phyloP scores from a whole-genome alignment of 2,113 vertebrate species.

The Seriola quinqueradiata region DNA sequence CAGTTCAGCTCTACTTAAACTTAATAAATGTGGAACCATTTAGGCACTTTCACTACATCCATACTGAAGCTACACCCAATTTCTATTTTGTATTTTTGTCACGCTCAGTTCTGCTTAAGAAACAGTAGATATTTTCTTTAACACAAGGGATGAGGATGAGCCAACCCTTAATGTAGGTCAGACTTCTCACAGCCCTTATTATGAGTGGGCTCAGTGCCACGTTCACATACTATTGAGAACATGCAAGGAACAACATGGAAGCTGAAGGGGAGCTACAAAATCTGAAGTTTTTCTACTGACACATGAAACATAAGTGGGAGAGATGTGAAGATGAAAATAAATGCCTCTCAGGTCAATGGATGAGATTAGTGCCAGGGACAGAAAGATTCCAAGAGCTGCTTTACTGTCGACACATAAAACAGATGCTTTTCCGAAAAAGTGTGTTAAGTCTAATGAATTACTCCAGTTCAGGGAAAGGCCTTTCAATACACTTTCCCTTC shows the following conservation, averaged over 20 bases:
- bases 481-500: not conserved
- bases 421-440: not conserved
- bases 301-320: not conserved
- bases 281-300: not conserved
- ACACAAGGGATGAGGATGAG: not conserved
- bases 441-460: not conserved
- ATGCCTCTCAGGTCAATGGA: not conserved
- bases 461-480: rapidly evolving
- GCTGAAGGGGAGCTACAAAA: not conserved
- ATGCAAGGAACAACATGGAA: not conserved
- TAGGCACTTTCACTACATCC: not conserved
- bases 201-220: not conserved
- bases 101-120: not conserved
- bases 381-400: not conserved
- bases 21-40: not conserved
- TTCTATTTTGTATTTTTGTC: not conserved
- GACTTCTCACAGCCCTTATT: not conserved
- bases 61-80: not conserved
- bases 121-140: not conserved
- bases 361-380: not conserved
- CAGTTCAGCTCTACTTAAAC: not conserved
- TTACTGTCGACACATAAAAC: not conserved
- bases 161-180: not conserved
- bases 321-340: not conserved
- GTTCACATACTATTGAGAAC: not conserved